Evolutionary conservation across 2,113 vertebrate genomes (phyloP).

Genomic region (Coryphaenoides rupestris): DNA sequence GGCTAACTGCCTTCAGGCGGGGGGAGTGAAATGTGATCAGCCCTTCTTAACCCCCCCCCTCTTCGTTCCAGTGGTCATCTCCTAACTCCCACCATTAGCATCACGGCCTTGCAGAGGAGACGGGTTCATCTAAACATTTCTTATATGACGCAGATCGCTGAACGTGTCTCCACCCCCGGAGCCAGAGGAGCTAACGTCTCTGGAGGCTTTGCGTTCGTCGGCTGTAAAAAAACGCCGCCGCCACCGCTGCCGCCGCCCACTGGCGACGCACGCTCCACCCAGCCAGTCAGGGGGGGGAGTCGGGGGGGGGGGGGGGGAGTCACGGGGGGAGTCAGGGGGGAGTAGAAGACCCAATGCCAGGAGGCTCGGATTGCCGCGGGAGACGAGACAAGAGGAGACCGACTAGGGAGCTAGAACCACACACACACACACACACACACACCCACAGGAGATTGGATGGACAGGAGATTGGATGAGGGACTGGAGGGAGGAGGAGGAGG

Average conservation of each 20-base stretch:
- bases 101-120: conserved; percentile 30
- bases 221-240: too few species aligned
- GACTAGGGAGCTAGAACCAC: conserved; percentile 56
- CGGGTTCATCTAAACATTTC: too few species aligned
- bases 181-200: too few species aligned
- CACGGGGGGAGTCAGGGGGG: conserved; percentile 5
- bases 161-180: too few species aligned
- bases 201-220: too few species aligned
- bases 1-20: conserved; percentile 35
- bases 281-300: conserved; percentile 7
- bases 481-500: background rate
- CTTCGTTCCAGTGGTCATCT: conserved; percentile 40
- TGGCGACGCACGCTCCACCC: too few species aligned
- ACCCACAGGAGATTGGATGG: conserved; percentile 42
- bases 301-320: conserved; percentile 27
- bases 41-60: conserved; percentile 31
- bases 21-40: conserved; percentile 36
- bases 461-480: background rate
- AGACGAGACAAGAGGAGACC: conserved; percentile 57
- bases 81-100: conserved; percentile 50
- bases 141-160: too few species aligned
- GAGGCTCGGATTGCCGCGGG: conserved; percentile 12
- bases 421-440: conserved; percentile 58
- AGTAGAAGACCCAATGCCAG: conserved; percentile 43
- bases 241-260: conserved; percentile 55